Conservation (phyloP, 2,797 vertebrate species). For the Cossypha caffra region DNA sequence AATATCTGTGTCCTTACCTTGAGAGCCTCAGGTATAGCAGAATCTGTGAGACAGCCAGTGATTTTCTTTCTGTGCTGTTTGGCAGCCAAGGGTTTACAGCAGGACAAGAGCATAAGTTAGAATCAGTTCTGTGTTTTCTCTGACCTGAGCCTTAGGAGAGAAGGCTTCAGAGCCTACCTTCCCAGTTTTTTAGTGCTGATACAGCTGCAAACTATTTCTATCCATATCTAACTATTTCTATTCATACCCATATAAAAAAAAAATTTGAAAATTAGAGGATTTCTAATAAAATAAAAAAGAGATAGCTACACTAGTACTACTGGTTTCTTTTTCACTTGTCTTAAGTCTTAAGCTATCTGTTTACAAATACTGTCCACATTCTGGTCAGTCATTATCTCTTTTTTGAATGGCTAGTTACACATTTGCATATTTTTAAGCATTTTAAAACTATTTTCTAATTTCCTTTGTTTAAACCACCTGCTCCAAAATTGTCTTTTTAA, state of each 20-base stretch:
- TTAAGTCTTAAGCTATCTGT: background rate
- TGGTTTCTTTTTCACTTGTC: background rate
- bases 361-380: background rate
- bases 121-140: background rate
- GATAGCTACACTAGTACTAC: accelerated
- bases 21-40: background rate
- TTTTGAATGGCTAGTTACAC: background rate
- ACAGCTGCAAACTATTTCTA: background rate
- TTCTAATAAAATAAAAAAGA: background rate
- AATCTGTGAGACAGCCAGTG: background rate
- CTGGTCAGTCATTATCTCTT: background rate
- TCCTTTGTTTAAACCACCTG: background rate
- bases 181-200: background rate
- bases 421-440: background rate
- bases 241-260: background rate
- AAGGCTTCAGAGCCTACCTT: background rate
- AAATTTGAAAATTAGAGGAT: background rate
- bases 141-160: background rate
- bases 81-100: accelerated
- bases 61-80: background rate
- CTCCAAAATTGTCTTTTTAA: background rate
- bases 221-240: background rate
- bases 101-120: background rate
- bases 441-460: background rate
- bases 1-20: background rate